Percentiles rank a stretch among this genome's conserved stretches.
Evolutionary conservation across 2,888 invertebrate genomes (phyloP).

Genomic region (Linnaemya tessellans): DNA sequence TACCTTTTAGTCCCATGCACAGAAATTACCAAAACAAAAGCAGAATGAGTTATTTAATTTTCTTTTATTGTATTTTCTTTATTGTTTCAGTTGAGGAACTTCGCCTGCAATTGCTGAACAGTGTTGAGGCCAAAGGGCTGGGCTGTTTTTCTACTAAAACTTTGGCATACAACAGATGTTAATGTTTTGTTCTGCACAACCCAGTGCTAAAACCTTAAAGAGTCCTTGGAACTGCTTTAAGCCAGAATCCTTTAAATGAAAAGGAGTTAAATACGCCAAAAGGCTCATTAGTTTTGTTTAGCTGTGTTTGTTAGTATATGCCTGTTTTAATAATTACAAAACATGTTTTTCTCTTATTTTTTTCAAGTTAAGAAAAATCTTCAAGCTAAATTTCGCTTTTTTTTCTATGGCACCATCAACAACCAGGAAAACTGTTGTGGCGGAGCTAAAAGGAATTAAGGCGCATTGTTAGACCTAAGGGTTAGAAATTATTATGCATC

Average conservation of each 20-base stretch:
- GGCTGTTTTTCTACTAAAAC: constrained; percentile 32
- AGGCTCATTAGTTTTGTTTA: constrained; percentile 41
- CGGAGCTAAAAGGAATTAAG: neutral
- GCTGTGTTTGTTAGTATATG: constrained; percentile 14
- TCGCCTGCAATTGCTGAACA: constrained; percentile 16
- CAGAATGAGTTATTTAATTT: constrained; percentile 12
- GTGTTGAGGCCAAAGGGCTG: constrained; percentile 14
- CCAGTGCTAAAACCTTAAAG: constrained; percentile 19
- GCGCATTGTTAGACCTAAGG: neutral
- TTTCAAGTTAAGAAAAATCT: constrained; percentile 14
- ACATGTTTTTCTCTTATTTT: constrained; percentile 5
- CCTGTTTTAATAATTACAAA: constrained; percentile 27
- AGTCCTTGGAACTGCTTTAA: constrained; percentile 4
- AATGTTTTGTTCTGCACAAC: constrained; percentile 21
- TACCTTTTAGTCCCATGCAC: constrained; percentile 32
- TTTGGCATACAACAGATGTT: constrained; percentile 54
- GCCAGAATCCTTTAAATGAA: constrained; percentile 5
- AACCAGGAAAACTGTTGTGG: constrained; percentile 40
- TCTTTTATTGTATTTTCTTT: constrained; percentile 1
- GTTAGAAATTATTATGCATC: constrained; percentile 9
- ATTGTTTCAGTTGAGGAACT: neutral
- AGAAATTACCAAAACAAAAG: neutral
- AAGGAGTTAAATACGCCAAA: constrained; percentile 60
- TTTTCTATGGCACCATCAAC: constrained; percentile 2
- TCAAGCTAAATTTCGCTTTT: neutral